Conservation (phyloP, 2,888 invertebrate species). For the Keiferia lycopersicella region DNA sequence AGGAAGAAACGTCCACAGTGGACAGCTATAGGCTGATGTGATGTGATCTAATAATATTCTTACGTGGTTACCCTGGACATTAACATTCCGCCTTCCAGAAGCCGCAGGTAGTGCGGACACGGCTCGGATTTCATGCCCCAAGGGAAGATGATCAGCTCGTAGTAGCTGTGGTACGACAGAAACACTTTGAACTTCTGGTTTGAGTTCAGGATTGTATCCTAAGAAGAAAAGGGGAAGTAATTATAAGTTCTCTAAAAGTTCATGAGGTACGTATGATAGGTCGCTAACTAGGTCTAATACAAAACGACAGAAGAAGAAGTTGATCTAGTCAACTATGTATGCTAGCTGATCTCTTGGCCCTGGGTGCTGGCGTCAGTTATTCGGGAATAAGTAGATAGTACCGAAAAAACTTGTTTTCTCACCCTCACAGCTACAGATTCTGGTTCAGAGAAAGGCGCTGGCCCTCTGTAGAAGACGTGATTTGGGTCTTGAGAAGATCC, state of each 20-base stretch:
- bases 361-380: too few relatives aligned
- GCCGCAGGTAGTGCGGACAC: slow-evolving; percentile 63
- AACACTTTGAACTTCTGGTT: slow-evolving; percentile 64
- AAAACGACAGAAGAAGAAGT: too few relatives aligned
- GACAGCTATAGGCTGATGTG: too few relatives aligned
- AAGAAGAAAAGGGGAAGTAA: slow-evolving; percentile 34
- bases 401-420: slow-evolving; percentile 28
- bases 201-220: slow-evolving; percentile 68
- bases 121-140: slow-evolving; percentile 69
- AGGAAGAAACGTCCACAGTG: too few relatives aligned
- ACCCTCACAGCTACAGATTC: slow-evolving; percentile 86
- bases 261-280: too few relatives aligned
- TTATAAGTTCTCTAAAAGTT: too few relatives aligned
- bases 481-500: slow-evolving; percentile 91
- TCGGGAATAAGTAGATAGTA: too few relatives aligned
- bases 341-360: too few relatives aligned
- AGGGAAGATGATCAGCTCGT: slow-evolving; percentile 71
- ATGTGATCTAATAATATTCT: slow-evolving; percentile 37
- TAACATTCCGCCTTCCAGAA: slow-evolving; percentile 63
- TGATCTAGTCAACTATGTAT: neutral
- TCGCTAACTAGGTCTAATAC: too few relatives aligned
- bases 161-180: slow-evolving; percentile 73
- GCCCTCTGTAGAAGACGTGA: slow-evolving; percentile 90
- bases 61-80: slow-evolving; percentile 70
- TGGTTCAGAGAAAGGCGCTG: slow-evolving; percentile 91